Evolutionary conservation across 2,797 vertebrate species (phyloP).

Genomic region (Bradypodion ventrale): DNA sequence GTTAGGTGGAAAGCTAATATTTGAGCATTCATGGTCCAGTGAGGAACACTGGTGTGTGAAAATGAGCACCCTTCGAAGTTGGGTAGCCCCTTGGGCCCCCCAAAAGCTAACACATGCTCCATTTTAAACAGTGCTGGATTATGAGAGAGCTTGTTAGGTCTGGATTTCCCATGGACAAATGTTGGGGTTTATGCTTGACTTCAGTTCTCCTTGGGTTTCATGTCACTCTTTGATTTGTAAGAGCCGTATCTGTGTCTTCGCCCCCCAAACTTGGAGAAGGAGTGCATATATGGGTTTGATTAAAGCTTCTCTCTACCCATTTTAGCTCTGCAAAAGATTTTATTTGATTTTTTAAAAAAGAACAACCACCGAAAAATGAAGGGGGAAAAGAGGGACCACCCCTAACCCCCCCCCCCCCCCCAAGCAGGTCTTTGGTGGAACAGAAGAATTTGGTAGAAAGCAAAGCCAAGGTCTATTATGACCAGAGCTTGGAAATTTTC

Average conservation of each 20-base stretch:
- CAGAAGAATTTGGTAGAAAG: not conserved
- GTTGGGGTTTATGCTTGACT: slow-evolving; percentile 6
- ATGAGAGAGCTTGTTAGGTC: slow-evolving; percentile 20
- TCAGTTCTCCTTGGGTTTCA: not conserved
- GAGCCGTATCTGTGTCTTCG: not conserved
- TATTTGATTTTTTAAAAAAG: not conserved
- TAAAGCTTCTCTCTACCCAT: not conserved
- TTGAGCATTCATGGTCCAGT: slow-evolving; percentile 76
- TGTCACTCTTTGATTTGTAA: not conserved
- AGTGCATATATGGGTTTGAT: slow-evolving; percentile 6
- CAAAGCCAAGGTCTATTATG: not conserved
- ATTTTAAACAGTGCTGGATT: slow-evolving; percentile 52
- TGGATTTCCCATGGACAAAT: not conserved
- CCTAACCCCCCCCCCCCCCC: too few relatives aligned
- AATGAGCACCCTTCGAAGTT: slow-evolving; percentile 28
- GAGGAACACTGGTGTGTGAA: slow-evolving; percentile 71
- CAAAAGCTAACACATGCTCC: rapidly evolving
- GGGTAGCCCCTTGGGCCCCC: slow-evolving; percentile 14
- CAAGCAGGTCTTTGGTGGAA: not conserved
- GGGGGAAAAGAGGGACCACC: not conserved
- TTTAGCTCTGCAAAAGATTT: not conserved
- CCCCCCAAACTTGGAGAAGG: not conserved
- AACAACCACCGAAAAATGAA: not conserved
- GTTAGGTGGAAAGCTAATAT: slow-evolving; percentile 78
- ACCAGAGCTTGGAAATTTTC: not conserved